Evolutionary conservation across 2,113 vertebrate species (phyloP).

Genomic region (Atractosteus spatula): DNA sequence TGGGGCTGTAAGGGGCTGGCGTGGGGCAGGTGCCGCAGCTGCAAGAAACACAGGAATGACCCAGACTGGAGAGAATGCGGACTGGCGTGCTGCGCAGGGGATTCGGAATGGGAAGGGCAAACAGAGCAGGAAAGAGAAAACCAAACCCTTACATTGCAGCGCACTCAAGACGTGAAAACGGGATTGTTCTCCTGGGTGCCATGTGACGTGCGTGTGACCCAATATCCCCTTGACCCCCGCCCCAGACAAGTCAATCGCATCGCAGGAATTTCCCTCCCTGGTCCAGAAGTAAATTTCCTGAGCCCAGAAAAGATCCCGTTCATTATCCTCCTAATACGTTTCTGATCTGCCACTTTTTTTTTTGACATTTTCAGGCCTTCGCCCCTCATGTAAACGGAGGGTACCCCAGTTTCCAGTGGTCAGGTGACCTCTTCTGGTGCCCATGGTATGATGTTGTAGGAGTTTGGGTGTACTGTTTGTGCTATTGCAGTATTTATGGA

Average conservation of each 20-base stretch:
- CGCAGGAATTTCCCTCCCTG: constrained; percentile 15
- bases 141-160: background rate
- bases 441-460: no score
- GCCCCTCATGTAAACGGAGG: constrained; percentile 2
- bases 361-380: constrained; percentile 20
- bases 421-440: background rate
- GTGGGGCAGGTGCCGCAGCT: constrained; percentile 15
- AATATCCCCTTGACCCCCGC: constrained; percentile 21
- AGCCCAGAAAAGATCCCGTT: constrained; percentile 32
- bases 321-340: constrained; percentile 23
- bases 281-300: constrained; percentile 28
- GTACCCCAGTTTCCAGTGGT: background rate
- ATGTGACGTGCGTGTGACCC: constrained; percentile 58
- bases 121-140: background rate
- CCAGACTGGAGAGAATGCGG: background rate
- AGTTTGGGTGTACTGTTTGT: no score
- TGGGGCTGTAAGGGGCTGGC: constrained; percentile 30
- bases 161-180: no score
- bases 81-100: background rate
- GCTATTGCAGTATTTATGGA: no score
- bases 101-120: background rate
- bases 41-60: constrained; percentile 1
- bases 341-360: constrained; percentile 18
- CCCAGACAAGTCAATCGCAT: constrained; percentile 40
- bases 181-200: constrained; percentile 21